Evolutionary conservation across 1,140 invertebrate species (phyloP).

Genomic region (Matsumurasca onukii): DNA sequence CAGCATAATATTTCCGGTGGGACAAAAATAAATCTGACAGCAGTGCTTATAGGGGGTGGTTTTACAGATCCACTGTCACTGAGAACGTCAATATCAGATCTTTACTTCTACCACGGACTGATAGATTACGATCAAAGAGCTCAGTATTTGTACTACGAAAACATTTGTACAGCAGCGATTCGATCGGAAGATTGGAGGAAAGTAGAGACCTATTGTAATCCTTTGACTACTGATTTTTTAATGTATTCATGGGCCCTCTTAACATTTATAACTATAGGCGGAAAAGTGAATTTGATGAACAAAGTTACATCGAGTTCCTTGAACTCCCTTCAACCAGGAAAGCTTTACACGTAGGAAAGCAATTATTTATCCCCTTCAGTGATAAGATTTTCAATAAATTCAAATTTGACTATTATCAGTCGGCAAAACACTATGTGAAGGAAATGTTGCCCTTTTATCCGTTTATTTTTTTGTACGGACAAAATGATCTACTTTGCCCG

Average conservation of each 20-base stretch:
- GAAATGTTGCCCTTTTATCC: constrained; percentile 66
- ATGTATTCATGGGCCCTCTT: no score
- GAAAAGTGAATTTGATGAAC: no score
- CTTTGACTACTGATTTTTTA: no score
- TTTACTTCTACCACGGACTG: constrained; percentile 75
- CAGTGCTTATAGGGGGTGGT: constrained; percentile 83
- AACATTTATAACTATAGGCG: no score
- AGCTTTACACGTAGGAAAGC: constrained; percentile 85
- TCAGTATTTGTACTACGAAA: constrained; percentile 36
- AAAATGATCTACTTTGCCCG: constrained; percentile 83
- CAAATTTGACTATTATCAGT: constrained; percentile 78
- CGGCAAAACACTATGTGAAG: constrained; percentile 71
- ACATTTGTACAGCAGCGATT: no score
- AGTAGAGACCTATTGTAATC: no score
- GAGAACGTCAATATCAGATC: constrained; percentile 77
- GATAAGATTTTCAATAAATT: constrained; percentile 65
- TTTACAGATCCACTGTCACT: constrained; percentile 79
- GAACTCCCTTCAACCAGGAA: no score
- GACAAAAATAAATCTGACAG: constrained; percentile 57
- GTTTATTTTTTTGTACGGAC: constrained; percentile 76
- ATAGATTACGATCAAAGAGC: constrained; percentile 50
- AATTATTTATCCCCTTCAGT: no score
- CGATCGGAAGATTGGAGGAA: no score
- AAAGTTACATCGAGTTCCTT: no score
- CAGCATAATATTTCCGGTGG: constrained; percentile 60